Evolutionary conservation across 2,113 vertebrate species (phyloP).

Genomic region (Hepsetus odoe): DNA sequence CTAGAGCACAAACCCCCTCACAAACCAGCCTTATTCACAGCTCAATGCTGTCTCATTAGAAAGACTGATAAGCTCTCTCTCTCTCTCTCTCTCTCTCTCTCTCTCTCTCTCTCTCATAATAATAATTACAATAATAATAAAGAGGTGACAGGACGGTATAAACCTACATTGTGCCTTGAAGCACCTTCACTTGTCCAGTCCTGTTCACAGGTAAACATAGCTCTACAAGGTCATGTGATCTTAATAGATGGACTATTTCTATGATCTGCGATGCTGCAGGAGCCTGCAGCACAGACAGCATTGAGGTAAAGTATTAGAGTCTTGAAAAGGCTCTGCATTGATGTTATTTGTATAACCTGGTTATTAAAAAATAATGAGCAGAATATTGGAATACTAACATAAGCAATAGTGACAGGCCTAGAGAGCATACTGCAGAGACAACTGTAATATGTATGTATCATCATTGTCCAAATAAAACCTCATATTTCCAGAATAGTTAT

Average conservation of each 20-base stretch:
- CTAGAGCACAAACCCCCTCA: background rate
- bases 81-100: background rate
- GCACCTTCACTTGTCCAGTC: background rate
- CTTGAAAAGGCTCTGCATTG: too few relatives aligned
- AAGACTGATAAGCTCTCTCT: conserved; percentile 3
- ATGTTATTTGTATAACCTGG: too few relatives aligned
- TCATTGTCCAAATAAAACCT: too few relatives aligned
- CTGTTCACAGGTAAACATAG: conserved; percentile 7
- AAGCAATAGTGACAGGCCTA: background rate
- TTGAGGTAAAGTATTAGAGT: too few relatives aligned
- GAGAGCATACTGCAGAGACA: too few relatives aligned
- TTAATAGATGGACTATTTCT: background rate
- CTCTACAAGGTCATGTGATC: conserved; percentile 18
- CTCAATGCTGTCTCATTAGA: conserved; percentile 4
- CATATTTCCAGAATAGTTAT: too few relatives aligned
- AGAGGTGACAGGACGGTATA: background rate
- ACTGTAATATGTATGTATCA: too few relatives aligned
- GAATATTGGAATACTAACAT: background rate
- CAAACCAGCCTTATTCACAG: conserved; percentile 4
- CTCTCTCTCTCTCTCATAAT: conserved; percentile 10
- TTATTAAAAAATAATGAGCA: too few relatives aligned
- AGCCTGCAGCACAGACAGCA: too few relatives aligned
- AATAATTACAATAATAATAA: background rate
- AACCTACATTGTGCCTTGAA: background rate
- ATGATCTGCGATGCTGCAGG: background rate